These are phyloP conservation scores for Agrotis puta DNA, from an alignment of 2,888 invertebrate genomes.

Conservation along the genomic window DNA sequence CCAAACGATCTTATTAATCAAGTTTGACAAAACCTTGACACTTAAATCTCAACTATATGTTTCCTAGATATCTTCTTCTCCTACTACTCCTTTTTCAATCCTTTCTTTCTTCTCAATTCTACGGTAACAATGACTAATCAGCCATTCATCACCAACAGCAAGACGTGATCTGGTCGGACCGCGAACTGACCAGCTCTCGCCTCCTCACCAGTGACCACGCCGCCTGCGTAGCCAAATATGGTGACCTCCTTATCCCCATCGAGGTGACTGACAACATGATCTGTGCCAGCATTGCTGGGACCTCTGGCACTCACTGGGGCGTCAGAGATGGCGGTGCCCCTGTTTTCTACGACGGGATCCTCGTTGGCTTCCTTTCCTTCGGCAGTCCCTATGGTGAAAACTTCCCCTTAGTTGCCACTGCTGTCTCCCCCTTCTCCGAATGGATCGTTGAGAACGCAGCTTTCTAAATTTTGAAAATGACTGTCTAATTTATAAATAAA, in stretches of 20 bases:
- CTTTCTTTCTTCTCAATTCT: too few species aligned
- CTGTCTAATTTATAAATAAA: constrained; percentile 17
- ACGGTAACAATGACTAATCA: not conserved
- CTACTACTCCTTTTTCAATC: not conserved
- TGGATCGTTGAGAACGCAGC: constrained; percentile 44
- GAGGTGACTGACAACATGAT: constrained; percentile 74
- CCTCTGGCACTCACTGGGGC: constrained; percentile 67
- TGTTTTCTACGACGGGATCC: constrained; percentile 74
- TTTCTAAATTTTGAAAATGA: constrained; percentile 12
- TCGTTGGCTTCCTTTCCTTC: constrained; percentile 72
- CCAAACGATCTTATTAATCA: not conserved
- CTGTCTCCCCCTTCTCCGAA: constrained; percentile 33
- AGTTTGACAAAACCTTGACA: not conserved
- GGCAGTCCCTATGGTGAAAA: constrained; percentile 31
- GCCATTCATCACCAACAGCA: constrained; percentile 56
- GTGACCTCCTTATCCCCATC: constrained; percentile 19
- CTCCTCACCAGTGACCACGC: constrained; percentile 77
- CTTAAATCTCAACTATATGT: not conserved
- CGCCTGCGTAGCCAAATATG: constrained; percentile 75
- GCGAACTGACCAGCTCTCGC: constrained; percentile 69
- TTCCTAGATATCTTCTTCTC: not conserved
- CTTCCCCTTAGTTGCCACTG: constrained; percentile 37
- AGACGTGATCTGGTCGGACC: constrained; percentile 63
- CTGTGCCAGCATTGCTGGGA: constrained; percentile 70
- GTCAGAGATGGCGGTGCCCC: constrained; percentile 84